Evolutionary conservation across 2,888 invertebrate genomes (phyloP), one percentile per base, ranked within the genome.

Genomic region (Epistrophe grossulariae): DNA sequence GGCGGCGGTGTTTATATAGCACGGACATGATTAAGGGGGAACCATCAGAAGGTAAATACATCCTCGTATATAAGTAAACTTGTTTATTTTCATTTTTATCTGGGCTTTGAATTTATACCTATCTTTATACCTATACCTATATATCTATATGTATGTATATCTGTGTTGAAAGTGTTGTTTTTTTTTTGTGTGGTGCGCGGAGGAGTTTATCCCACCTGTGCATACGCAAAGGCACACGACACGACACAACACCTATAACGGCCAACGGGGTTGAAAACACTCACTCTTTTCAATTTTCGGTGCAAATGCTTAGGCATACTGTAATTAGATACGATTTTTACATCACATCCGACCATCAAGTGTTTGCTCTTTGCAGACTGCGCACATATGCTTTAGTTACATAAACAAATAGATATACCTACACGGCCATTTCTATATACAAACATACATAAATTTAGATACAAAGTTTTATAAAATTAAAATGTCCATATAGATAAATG

Each of bases 161-260:
- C 57, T 43, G 66, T 59, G 71, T 52, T 80, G 57, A 71, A 19
- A 40, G 79, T 73, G 72, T 66, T 48, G 9, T 76, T 35, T 35
- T 35, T 7, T 40, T 76, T 35, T 35, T 40, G 43, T 57, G 11
- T 76, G 82, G 72, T 45, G 35, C 70, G 81, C 70, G 81, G 70
- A 64, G 85, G 78, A 81, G 84, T 85, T 81, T 73, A 85, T 85
- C 85, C 85, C 85, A 85, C 82, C 85, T 85, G 85, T 78, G 81
- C 68, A 76, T 80, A 79, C 79, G 84, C 72, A 43, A 84, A 62
- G 55, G 76, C 77, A 78, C 78, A 78, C 72, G 73, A 66, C 70
- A 70, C 35, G 38, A 50, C n/a, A 35, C 9, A 24, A 24, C 24
- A 24, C 24, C 24, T 2, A n/a, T n/a, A 24, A 24, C 24, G 24